phyloP scores from a whole-genome alignment of 2,113 vertebrate species.

The Aspidoscelis tigris region DNA sequence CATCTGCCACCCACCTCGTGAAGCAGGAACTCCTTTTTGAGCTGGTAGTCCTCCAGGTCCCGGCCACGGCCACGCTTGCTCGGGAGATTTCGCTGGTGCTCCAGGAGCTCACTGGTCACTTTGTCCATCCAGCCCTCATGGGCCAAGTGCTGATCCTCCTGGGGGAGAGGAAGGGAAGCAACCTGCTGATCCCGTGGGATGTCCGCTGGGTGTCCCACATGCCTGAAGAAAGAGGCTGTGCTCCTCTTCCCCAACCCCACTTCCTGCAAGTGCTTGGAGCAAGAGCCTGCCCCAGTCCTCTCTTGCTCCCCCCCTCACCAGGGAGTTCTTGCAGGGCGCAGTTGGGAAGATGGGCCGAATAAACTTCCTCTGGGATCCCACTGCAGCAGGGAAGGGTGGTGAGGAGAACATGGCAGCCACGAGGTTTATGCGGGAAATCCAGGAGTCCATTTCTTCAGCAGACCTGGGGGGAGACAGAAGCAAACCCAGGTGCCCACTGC shows the following conservation, averaged over 20 bases:
- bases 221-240: neutral
- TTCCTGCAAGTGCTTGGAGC: too few species aligned
- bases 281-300: neutral
- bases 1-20: constrained; percentile 68
- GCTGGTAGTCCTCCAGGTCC: constrained; percentile 80
- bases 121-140: constrained; percentile 82
- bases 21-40: constrained; percentile 75
- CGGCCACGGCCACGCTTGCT: constrained; percentile 78
- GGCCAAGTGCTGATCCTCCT: constrained; percentile 88
- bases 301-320: constrained; percentile 68
- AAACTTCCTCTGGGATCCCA: constrained; percentile 89
- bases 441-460: constrained; percentile 86
- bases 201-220: too few species aligned
- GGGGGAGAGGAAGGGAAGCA: neutral
- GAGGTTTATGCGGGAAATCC: constrained; percentile 90
- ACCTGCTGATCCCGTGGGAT: too few species aligned
- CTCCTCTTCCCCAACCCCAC: too few species aligned
- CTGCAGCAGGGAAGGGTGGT: constrained; percentile 87
- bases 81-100: constrained; percentile 77
- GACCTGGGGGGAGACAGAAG: constrained; percentile 70
- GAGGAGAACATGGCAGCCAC: constrained; percentile 88
- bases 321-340: constrained; percentile 74
- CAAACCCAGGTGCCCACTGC: too few species aligned
- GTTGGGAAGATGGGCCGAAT: constrained; percentile 86
- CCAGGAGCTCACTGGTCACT: constrained; percentile 78